Base-by-base conservation (phyloP, 2,113 vertebrate species). In the Colistium nudipinnis region DNA sequence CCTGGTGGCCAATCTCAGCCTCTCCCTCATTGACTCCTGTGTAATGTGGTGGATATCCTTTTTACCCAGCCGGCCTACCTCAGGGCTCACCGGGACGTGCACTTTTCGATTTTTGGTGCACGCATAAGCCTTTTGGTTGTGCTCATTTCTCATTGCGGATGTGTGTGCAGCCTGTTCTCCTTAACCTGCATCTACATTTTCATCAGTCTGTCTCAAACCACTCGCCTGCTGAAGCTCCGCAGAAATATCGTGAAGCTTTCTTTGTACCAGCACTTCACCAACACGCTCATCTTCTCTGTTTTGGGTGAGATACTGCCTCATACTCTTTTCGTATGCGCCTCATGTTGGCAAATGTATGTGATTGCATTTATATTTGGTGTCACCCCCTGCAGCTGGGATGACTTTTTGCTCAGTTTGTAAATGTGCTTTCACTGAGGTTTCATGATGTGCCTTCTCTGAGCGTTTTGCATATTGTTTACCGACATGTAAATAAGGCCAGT, bases 41-140 rank as follows among this genome's bases (percentile, higher is more conserved):
- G 94, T 97, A 89, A 95, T 98, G 93, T 97, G 96, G 93, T 98
- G 96, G 97, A 98, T 98, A 98, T 98, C 96, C 96, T 98, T 31
- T 97, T 94, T 28, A 52, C 35, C 14, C 38, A 13, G 31, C 27
- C 11, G 6, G 9, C 4, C 20, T 22, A 22, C 33, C 33, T 10
- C 3, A 2, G 16, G 0, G 4, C 16, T 31, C 6, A 30, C 12
- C 48, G 7, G 0, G 43, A 4, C 25, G 63, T 9, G 31, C 6
- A 6, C 11, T n/a, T n/a, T n/a, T n/a, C n/a, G n/a, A n/a, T n/a
- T n/a, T n/a, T n/a, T n/a, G n/a, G n/a, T 54, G 41, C 25, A 11
- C 19, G 51, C 8, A 41, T 6, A 8, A 12, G 17, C 19, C 31
- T 49, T 45, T n/a, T 41, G 0, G 24, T 14, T n/a, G 3, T 43